A percentile compares a stretch with the other conserved stretches of the same genome.
Evolutionary conservation across 2,888 invertebrate genomes (phyloP).

Genomic region (Pristionchus mayeri): DNA sequence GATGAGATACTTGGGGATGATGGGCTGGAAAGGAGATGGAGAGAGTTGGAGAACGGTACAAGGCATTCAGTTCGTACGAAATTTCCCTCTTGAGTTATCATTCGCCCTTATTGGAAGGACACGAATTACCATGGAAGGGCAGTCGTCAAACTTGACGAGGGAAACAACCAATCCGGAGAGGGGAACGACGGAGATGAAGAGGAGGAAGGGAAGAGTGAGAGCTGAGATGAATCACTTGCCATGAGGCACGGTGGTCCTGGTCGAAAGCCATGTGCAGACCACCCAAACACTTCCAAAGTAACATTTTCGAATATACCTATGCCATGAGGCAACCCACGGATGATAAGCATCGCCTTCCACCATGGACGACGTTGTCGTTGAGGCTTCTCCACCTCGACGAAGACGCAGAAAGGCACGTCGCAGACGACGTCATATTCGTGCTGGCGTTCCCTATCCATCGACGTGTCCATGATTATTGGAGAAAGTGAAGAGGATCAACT

Average conservation of each 20-base stretch:
- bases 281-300: neutral
- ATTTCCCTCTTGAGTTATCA: neutral
- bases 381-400: neutral
- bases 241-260: too few species aligned
- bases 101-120: neutral
- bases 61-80: too few species aligned
- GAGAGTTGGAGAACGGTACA: too few species aligned
- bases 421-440: conserved; percentile 14
- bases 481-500: neutral
- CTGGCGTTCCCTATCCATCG: neutral
- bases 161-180: neutral
- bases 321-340: too few species aligned
- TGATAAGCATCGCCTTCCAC: too few species aligned
- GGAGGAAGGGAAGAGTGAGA: neutral
- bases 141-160: neutral
- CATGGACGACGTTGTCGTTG: neutral
- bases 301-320: too few species aligned
- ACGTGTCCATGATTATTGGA: neutral
- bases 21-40: neutral
- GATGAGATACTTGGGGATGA: neutral
- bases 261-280: neutral
- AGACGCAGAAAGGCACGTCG: neutral
- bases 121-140: neutral
- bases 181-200: neutral
- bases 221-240: neutral